phyloP scores from a whole-genome alignment of 2,888 invertebrate genomes.

The Sericinus montela region DNA sequence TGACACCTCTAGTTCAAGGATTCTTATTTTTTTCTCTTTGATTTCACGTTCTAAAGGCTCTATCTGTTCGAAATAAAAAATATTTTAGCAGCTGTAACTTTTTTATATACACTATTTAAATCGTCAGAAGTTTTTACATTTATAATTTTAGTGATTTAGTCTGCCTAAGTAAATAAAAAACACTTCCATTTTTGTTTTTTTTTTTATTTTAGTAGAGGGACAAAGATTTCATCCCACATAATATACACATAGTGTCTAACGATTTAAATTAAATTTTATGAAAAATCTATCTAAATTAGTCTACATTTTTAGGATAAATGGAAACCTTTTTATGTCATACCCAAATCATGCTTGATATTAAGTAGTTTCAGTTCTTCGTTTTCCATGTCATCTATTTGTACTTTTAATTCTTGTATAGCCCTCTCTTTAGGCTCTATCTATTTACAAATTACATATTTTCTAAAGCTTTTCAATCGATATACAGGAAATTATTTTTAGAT shows the following conservation, averaged over 20 bases:
- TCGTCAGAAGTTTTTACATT: too few species aligned
- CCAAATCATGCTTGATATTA: slow-evolving; percentile 64
- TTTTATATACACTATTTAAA: slow-evolving; percentile 32
- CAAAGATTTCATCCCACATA: too few species aligned
- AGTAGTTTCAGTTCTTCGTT: slow-evolving; percentile 86
- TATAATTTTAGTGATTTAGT: too few species aligned
- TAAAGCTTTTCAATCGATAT: too few species aligned
- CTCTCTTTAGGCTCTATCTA: slow-evolving; percentile 92
- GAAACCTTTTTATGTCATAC: slow-evolving; percentile 39
- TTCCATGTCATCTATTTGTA: slow-evolving; percentile 92
- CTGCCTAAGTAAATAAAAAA: too few species aligned
- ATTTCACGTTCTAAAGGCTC: slow-evolving; percentile 93
- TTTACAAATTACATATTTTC: slow-evolving; percentile 1
- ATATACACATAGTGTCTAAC: too few species aligned
- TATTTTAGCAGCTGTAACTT: slow-evolving; percentile 64
- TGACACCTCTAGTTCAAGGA: slow-evolving; percentile 90
- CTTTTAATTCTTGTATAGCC: slow-evolving; percentile 88
- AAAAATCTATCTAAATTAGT: too few species aligned
- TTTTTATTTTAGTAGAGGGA: too few species aligned
- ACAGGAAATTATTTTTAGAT: too few species aligned
- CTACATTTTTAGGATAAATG: neutral
- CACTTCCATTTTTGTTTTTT: too few species aligned
- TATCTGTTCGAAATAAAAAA: slow-evolving; percentile 73
- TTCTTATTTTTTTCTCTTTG: slow-evolving; percentile 89
- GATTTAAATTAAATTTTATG: too few species aligned